These are phyloP conservation scores for Scaptomyza polygonia DNA, from an alignment of 2,888 invertebrate species.

Conservation along the genomic window DNA sequence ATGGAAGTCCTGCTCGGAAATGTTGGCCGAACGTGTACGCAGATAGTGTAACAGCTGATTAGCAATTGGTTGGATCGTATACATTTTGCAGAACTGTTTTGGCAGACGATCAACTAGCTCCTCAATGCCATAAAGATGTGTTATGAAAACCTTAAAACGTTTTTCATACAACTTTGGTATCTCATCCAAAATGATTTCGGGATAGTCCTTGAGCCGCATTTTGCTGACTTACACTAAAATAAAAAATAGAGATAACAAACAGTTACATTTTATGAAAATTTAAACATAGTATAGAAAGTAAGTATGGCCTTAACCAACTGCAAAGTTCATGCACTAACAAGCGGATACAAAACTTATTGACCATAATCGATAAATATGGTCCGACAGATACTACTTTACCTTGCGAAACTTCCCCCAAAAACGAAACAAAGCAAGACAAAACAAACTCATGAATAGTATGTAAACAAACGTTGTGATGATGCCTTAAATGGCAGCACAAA, in stretches of 20 bases:
- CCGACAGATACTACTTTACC: conserved; percentile 41
- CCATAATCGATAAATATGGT: conserved; percentile 52
- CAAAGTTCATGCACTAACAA: conserved; percentile 14
- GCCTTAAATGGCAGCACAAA: conserved; percentile 24
- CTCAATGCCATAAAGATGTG: conserved; percentile 41
- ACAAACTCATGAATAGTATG: conserved; percentile 17
- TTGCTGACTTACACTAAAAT: conserved; percentile 8
- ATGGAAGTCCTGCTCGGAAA: conserved; percentile 42
- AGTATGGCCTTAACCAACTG: conserved; percentile 34
- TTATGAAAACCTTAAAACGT: conserved; percentile 54
- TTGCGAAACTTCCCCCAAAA: conserved; percentile 62
- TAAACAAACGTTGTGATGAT: conserved; percentile 46
- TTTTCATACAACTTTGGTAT: conserved; percentile 63
- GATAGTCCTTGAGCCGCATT: conserved; percentile 62
- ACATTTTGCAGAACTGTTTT: conserved; percentile 62
- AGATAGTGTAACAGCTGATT: conserved; percentile 46
- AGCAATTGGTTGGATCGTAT: conserved; percentile 58
- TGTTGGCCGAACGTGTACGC: conserved; percentile 27
- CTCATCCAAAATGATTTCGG: conserved; percentile 55
- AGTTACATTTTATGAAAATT: background rate
- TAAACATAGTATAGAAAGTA: background rate
- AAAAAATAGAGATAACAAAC: background rate
- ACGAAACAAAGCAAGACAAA: conserved; percentile 20
- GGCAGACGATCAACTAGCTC: conserved; percentile 43
- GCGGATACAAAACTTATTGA: conserved; percentile 51